Conservation (phyloP, 1,140 invertebrate species). For the Heterodera schachtii region DNA sequence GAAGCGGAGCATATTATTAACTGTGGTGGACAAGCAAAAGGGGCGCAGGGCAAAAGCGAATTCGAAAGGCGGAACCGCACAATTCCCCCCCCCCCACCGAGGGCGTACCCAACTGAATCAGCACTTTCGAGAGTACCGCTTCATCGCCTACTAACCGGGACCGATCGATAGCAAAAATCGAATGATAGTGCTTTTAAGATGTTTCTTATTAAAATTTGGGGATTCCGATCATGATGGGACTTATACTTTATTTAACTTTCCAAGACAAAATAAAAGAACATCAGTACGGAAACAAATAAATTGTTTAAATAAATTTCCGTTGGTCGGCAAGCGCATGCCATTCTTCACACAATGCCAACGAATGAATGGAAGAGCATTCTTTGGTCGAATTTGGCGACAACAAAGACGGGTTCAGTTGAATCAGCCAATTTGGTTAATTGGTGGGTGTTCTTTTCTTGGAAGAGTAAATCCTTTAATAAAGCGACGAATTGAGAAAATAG, state of each 20-base stretch:
- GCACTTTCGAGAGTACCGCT: too few species aligned
- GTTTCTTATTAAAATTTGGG: too few species aligned
- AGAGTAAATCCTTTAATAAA: neutral
- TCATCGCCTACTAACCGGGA: too few species aligned
- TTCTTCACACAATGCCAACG: conserved; percentile 1
- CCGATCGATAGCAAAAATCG: too few species aligned
- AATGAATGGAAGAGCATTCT: neutral
- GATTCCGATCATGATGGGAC: too few species aligned
- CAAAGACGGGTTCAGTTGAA: neutral
- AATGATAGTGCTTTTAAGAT: too few species aligned
- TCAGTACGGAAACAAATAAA: neutral
- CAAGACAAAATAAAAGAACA: too few species aligned
- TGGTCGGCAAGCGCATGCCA: neutral
- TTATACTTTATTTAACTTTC: too few species aligned
- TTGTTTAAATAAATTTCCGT: neutral
- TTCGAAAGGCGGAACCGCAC: too few species aligned
- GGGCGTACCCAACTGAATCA: too few species aligned
- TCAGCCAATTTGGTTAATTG: neutral
- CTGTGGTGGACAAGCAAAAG: neutral
- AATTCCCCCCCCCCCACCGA: too few species aligned
- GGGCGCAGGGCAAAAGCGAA: too few species aligned
- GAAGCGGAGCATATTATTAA: neutral
- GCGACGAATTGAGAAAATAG: neutral
- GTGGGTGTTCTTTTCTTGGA: neutral
- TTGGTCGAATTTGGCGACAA: neutral